phyloP scores from a whole-genome alignment of 2,113 vertebrate species.

The Aegithalos caudatus region DNA sequence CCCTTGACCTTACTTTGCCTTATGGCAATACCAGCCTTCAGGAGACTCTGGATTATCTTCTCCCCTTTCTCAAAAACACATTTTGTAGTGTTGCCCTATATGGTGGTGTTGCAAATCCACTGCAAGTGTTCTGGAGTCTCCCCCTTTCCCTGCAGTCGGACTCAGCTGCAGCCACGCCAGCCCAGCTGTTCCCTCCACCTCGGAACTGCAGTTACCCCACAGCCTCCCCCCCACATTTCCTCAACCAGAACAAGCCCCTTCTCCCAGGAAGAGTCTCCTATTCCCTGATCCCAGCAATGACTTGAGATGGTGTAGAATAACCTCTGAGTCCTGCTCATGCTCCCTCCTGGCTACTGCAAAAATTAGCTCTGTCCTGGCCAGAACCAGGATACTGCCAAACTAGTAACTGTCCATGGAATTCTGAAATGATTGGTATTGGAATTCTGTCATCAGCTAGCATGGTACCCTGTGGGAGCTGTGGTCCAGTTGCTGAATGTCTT shows the following conservation, averaged over 20 bases:
- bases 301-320: background rate
- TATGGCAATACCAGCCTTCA: background rate
- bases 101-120: background rate
- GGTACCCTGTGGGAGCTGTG: background rate
- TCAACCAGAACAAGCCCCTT: background rate
- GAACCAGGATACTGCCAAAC: background rate
- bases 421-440: background rate
- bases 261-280: background rate
- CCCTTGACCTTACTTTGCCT: background rate
- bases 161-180: background rate
- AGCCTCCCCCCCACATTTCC: background rate
- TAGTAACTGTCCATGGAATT: background rate
- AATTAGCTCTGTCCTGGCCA: background rate
- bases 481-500: background rate
- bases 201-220: fast-evolving
- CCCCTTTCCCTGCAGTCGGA: background rate
- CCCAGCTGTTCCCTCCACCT: background rate
- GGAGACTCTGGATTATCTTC: background rate
- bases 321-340: background rate
- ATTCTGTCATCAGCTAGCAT: background rate
- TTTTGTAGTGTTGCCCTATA: no score
- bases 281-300: background rate
- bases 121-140: background rate
- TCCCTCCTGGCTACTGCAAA: background rate
- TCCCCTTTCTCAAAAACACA: background rate